A percentile compares a stretch with the other conserved stretches of the same genome.
These are phyloP conservation scores for Noctua comes DNA, from an alignment of 2,888 invertebrate species.

Conservation along the genomic window DNA sequence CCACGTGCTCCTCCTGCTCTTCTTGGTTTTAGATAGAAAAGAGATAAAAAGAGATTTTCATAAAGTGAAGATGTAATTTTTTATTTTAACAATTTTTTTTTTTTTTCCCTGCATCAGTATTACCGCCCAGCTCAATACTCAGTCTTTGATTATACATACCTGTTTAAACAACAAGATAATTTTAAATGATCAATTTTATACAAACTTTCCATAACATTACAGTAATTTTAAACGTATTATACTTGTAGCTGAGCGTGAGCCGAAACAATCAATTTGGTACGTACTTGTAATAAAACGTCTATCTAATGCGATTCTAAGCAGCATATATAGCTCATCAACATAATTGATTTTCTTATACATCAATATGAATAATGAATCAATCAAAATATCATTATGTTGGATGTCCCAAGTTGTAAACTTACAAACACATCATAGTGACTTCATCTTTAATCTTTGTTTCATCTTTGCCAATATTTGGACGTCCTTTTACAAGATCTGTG, in stretches of 20 bases:
- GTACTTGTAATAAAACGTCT: conserved; percentile 28
- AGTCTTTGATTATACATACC: not conserved
- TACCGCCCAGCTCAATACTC: too few relatives aligned
- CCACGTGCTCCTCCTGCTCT: too few relatives aligned
- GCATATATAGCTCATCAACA: conserved; percentile 72
- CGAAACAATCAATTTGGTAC: conserved; percentile 43
- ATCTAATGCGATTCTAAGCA: conserved; percentile 64
- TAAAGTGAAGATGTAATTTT: too few relatives aligned
- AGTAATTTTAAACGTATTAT: conserved; percentile 31
- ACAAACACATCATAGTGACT: not conserved
- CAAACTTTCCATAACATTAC: conserved; percentile 7
- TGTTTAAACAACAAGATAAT: not conserved
- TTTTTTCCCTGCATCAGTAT: too few relatives aligned
- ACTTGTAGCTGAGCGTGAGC: not conserved
- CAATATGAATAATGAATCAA: conserved; percentile 82
- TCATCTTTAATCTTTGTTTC: not conserved
- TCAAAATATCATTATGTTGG: conserved; percentile 80
- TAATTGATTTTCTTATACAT: conserved; percentile 81
- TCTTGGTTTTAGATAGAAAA: too few relatives aligned
- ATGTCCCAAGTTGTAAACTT: conserved; percentile 66
- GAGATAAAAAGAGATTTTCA: too few relatives aligned
- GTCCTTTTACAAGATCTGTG: not conserved
- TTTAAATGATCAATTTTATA: not conserved
- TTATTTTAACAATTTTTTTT: too few relatives aligned
- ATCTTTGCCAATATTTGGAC: not conserved